Evolutionary conservation across 2,888 invertebrate species (phyloP), one percentile per base, ranked within the genome.

Genomic region (Calliphora vomitoria): DNA sequence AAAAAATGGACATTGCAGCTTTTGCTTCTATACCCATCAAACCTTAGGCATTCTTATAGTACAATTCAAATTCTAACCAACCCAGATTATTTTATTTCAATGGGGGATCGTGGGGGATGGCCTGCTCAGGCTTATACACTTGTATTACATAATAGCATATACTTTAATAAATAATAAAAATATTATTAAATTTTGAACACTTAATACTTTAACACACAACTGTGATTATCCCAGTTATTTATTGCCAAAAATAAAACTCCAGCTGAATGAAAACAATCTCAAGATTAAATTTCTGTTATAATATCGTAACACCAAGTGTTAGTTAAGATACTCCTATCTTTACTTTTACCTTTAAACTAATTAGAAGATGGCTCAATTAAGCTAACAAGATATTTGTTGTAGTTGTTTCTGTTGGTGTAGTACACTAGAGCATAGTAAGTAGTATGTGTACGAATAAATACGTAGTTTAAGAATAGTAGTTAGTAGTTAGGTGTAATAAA

Each of bases 321-420:
- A 55, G 71, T 71, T 84, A 84, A 84, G 68, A 79, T 79, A 79
- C 53, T 72, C 31, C 50, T 44, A 8, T 58, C 20, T 58, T 31
- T 71, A 41, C 50, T 76, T 53, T 69, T 75, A 68, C 75, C 60
- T 75, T 75, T 47, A 81, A 82, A 88, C 90, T 90, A 90, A 90
- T 90, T 90, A 90, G 90, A 89, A 88, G 89, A 90, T 90, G 90
- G 90, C 90, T 90, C 90, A 90, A 90, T 90, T 90, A 90, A 90
- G 90, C 90, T 87, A 90, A 90, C 90, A 90, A 90, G 90, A 89
- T 89, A 88, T 86, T 89, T 89, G 90, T 89, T 89, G 89, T 88
- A 85, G 75, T 35, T 35, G 35, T 35, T 35, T 4, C 35, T 6
- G 85, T 88, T 85, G 85, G 87, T 82, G 71, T 55, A 50, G 38